Evolutionary conservation across 2,888 invertebrate species (phyloP), one percentile per base, ranked within the genome.

Genomic region (Dryobotodes eremita): DNA sequence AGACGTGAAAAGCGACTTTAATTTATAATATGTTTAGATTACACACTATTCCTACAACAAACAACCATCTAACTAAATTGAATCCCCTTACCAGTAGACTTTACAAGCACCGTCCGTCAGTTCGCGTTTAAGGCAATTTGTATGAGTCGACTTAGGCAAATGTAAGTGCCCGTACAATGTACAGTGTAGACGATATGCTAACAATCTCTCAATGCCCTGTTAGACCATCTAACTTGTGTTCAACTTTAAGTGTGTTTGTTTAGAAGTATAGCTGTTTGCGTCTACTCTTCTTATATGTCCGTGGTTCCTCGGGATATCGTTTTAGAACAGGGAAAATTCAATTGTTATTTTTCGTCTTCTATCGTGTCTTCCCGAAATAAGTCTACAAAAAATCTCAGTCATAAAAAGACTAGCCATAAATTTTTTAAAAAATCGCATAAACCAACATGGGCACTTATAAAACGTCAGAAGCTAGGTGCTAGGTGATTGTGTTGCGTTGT

Each of bases 121-220:
- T 36, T 55, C 2, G 10, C 36, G 36, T 62, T 80, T 1, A 11
- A 55, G 79, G 71, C 62, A 71, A 79, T 79, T 70, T 79, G 78
- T 80, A 55, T 26, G 36, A 64, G 48, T 71, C 71, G 23, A 70
- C 71, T 80, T 79, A 64, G 48, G 71, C 26, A 79, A 71, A 79
- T 80, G 55, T 64, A 64, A 71, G 55, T 64, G 31, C 26, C 17
- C 31, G 48, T 15, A 50, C 50, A 53, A 36, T 48, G 42, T 42
- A 74, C 15, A 36, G 7, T 36, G 15, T 53, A 68, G 17, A 48
- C 79, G 23, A 55, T 50, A 80, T 48, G 79, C 55, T 64, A 71
- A 71, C 80, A 71, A 48, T 80, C 71, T 55, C 62, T 80, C 80
- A 50, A 50, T 64, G 42, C 71, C 70, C 70, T 71, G 62, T 57